Conservation (phyloP, 1,140 invertebrate genomes). For the Uloborus diversus region DNA sequence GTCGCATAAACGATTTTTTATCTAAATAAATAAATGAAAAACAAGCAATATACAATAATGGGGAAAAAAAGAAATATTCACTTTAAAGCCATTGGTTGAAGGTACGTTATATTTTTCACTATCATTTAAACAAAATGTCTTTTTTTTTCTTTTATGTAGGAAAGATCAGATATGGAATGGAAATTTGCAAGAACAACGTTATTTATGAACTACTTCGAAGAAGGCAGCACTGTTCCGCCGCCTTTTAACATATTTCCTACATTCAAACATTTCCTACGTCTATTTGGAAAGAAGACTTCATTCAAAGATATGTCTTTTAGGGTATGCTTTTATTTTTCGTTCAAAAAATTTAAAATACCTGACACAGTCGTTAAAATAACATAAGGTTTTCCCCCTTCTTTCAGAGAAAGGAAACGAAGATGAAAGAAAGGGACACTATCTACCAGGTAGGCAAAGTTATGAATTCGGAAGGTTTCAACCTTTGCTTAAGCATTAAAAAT, state of each 20-base stretch:
- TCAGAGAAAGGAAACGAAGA: slow-evolving; percentile 44
- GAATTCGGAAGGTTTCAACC: no score
- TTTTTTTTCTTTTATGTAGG: no score
- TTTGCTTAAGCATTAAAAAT: no score
- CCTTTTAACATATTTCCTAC: slow-evolving; percentile 97
- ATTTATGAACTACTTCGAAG: slow-evolving; percentile 99
- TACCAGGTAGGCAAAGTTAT: slow-evolving; percentile 57
- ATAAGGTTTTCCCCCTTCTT: slow-evolving; percentile 7
- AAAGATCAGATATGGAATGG: slow-evolving; percentile 97
- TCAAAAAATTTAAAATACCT: no score
- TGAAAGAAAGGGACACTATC: slow-evolving; percentile 52
- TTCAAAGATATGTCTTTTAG: slow-evolving; percentile 59
- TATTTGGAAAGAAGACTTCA: slow-evolving; percentile 55
- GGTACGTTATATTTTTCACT: no score
- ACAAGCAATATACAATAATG: no score
- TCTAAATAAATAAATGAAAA: no score
- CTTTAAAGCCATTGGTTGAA: no score
- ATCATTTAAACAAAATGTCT: no score
- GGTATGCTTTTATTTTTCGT: slow-evolving; percentile 55
- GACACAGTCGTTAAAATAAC: no score
- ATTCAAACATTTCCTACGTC: slow-evolving; percentile 22
- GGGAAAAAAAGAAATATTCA: no score
- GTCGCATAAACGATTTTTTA: no score
- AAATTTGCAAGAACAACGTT: slow-evolving; percentile 97
- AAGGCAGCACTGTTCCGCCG: slow-evolving; percentile 92